These are phyloP conservation scores for Setophaga kirtlandii DNA, from an alignment of 2,113 vertebrate genomes.

Conservation along the genomic window DNA sequence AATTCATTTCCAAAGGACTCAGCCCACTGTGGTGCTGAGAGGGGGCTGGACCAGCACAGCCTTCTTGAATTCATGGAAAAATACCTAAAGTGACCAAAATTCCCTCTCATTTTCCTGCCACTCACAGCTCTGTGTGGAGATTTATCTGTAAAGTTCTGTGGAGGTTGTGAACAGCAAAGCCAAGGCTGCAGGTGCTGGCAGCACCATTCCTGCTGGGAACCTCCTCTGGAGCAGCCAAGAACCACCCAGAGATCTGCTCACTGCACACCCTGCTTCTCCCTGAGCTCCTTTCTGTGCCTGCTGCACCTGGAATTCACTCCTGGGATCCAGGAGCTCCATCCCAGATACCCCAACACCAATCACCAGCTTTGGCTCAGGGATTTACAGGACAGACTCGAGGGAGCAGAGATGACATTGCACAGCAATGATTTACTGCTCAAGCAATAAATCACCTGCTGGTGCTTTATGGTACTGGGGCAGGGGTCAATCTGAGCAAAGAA, in stretches of 20 bases:
- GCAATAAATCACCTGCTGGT: neutral
- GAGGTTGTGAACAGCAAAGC: neutral
- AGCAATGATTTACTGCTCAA: neutral
- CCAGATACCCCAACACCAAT: accelerated
- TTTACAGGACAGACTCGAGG: neutral
- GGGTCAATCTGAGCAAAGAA: neutral
- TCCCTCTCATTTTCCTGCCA: neutral
- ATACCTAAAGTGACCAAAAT: neutral
- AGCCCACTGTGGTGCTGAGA: accelerated
- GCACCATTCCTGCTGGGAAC: neutral
- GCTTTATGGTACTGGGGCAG: neutral
- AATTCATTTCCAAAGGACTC: neutral
- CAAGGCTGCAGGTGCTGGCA: accelerated
- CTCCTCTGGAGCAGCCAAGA: neutral
- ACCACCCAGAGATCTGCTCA: neutral
- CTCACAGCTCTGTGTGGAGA: neutral
- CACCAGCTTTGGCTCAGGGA: neutral
- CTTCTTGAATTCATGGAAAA: neutral
- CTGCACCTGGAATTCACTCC: neutral
- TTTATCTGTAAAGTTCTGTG: neutral
- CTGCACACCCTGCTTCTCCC: neutral
- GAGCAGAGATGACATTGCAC: neutral
- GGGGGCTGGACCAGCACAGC: neutral
- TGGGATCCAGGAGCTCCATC: neutral
- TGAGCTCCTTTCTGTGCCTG: neutral